Evolutionary conservation across 2,888 invertebrate species (phyloP).

Genomic region (Pyrgus malvae): DNA sequence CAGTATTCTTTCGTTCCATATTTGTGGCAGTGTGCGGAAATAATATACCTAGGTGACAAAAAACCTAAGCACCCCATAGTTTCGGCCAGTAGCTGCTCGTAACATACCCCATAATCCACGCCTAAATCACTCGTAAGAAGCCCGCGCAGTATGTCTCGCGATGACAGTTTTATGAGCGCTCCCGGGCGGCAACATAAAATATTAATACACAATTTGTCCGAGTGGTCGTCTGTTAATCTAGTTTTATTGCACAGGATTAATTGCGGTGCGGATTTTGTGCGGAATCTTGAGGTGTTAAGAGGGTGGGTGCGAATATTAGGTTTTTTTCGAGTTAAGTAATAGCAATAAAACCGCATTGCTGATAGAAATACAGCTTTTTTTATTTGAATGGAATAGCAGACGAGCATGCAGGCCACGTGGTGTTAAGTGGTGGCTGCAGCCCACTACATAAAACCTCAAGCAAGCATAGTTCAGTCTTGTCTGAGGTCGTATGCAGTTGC

Average conservation of each 20-base stretch:
- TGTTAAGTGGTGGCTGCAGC: too few relatives aligned
- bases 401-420: too few relatives aligned
- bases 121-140: slow-evolving; percentile 76
- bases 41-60: background rate
- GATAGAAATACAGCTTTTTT: too few relatives aligned
- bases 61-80: slow-evolving; percentile 8
- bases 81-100: background rate
- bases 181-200: slow-evolving; percentile 71
- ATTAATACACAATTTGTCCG: slow-evolving; percentile 81
- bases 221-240: slow-evolving; percentile 75
- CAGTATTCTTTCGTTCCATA: too few relatives aligned
- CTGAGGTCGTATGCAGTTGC: too few relatives aligned
- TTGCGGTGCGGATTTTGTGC: slow-evolving; percentile 40
- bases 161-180: slow-evolving; percentile 74
- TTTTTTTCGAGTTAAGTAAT: background rate
- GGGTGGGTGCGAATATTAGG: background rate
- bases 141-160: slow-evolving; percentile 67
- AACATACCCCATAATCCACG: slow-evolving; percentile 57
- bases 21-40: too few relatives aligned
- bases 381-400: too few relatives aligned
- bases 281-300: slow-evolving; percentile 5
- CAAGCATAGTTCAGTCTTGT: too few relatives aligned
- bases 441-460: too few relatives aligned
- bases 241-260: slow-evolving; percentile 70
- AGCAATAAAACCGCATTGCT: too few relatives aligned